Conservation (phyloP, 1,140 invertebrate species). For the Papilio aristodemus region DNA sequence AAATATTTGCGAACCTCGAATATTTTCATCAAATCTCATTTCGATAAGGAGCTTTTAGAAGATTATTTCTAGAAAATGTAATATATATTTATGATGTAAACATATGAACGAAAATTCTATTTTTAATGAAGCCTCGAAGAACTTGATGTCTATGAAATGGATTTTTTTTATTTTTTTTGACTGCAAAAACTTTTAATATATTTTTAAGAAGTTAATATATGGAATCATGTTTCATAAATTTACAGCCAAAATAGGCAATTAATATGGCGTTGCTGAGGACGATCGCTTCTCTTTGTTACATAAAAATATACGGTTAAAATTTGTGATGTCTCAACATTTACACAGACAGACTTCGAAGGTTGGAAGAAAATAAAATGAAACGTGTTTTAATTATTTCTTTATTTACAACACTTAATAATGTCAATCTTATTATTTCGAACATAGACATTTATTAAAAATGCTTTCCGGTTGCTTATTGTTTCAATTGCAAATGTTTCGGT, state of each 20-base stretch:
- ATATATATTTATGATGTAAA: background rate
- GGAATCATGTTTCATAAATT: too few relatives aligned
- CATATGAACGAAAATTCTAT: too few relatives aligned
- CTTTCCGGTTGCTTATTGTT: slow-evolving; percentile 27
- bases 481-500: background rate
- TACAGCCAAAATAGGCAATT: too few relatives aligned
- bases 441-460: slow-evolving; percentile 46
- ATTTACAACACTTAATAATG: slow-evolving; percentile 72
- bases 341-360: background rate
- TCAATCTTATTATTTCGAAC: slow-evolving; percentile 59
- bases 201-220: too few relatives aligned
- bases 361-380: slow-evolving; percentile 37
- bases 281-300: too few relatives aligned
- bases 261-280: too few relatives aligned
- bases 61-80: background rate
- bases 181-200: too few relatives aligned
- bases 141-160: too few relatives aligned
- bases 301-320: too few relatives aligned
- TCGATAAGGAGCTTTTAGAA: slow-evolving; percentile 17
- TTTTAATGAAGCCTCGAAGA: too few relatives aligned
- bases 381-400: slow-evolving; percentile 56
- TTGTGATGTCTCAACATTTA: too few relatives aligned
- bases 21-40: slow-evolving; percentile 16
- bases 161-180: too few relatives aligned
- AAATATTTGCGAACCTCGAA: slow-evolving; percentile 17